Conservation (phyloP, 2,113 vertebrate genomes). For the Desmodus rotundus region DNA sequence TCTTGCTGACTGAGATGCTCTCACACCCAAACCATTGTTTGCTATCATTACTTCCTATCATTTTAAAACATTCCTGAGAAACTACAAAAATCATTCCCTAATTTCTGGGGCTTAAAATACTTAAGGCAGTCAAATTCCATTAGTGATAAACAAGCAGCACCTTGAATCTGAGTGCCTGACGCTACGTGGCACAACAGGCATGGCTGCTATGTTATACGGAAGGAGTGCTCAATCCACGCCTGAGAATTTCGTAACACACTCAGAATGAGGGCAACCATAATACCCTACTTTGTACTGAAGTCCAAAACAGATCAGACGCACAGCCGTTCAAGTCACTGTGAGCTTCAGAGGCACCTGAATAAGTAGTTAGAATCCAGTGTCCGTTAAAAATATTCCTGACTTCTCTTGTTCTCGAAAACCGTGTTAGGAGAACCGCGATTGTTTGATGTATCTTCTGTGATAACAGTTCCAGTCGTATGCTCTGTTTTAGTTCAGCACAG, state of each 20-base stretch:
- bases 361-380: neutral
- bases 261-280: neutral
- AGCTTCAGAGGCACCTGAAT: neutral
- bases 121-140: neutral
- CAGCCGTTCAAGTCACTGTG: neutral
- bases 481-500: neutral
- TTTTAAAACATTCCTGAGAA: constrained; percentile 3
- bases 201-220: neutral
- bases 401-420: neutral
- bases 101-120: neutral
- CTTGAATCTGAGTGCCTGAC: neutral
- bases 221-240: neutral
- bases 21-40: neutral
- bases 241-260: neutral
- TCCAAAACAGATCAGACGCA: neutral
- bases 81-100: neutral
- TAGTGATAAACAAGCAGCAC: neutral
- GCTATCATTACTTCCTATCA: neutral
- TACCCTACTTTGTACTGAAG: neutral
- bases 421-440: neutral
- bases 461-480: neutral
- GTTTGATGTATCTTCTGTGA: neutral
- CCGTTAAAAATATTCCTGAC: neutral
- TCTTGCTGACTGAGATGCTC: neutral
- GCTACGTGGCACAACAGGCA: neutral